These are phyloP conservation scores for Drosophila baimaii DNA, from an alignment of 1,140 invertebrate species.

Conservation along the genomic window DNA sequence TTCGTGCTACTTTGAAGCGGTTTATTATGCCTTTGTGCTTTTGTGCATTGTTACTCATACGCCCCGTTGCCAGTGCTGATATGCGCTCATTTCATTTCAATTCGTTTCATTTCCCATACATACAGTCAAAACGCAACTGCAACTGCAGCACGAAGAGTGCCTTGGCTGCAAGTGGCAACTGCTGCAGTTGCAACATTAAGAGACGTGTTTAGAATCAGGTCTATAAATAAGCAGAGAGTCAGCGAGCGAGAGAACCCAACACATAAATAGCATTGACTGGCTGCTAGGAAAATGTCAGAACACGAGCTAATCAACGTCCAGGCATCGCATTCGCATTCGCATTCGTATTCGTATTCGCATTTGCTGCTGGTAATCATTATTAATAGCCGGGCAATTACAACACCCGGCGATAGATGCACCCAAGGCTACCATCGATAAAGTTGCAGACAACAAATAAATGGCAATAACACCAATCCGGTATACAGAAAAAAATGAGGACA, in stretches of 20 bases:
- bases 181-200: constrained; percentile 42
- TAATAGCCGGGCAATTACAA: constrained; percentile 77
- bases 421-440: constrained; percentile 53
- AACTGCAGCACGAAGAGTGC: constrained; percentile 18
- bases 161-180: constrained; percentile 13
- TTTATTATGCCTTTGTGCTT: constrained; percentile 61
- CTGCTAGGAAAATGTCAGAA: constrained; percentile 72
- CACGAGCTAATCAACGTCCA: constrained; percentile 62
- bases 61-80: constrained; percentile 57
- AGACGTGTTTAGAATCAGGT: constrained; percentile 71
- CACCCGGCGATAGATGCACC: constrained; percentile 56
- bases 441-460: constrained; percentile 25
- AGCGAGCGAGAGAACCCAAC: constrained; percentile 31
- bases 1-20: constrained; percentile 62
- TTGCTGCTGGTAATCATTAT: constrained; percentile 73
- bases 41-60: constrained; percentile 73
- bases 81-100: constrained; percentile 69
- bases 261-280: constrained; percentile 76
- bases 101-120: constrained; percentile 52
- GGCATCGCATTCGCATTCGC: constrained; percentile 42
- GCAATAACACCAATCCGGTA: constrained; percentile 20
- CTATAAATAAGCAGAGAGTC: constrained; percentile 69
- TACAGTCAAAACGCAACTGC: constrained; percentile 39
- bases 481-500: background rate
- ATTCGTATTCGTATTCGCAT: constrained; percentile 36